phyloP scores from a whole-genome alignment of 2,797 vertebrate genomes.

The Mastacembelus armatus region DNA sequence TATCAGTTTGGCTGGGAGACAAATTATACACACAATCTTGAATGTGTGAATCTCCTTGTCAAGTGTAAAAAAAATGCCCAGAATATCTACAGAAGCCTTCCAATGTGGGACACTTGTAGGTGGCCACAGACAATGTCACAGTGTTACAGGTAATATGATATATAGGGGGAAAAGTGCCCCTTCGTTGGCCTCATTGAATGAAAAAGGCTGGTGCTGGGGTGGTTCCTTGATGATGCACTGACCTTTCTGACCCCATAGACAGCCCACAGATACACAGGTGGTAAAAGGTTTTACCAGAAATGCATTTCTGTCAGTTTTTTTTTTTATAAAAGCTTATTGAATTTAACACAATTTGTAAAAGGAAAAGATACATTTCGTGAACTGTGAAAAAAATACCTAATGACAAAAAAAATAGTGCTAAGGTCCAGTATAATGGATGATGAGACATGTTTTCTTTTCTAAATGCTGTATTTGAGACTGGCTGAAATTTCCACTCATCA shows the following conservation, averaged over 20 bases:
- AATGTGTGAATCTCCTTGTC: conserved; percentile 21
- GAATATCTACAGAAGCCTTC: conserved; percentile 30
- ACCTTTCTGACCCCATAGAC: conserved; percentile 65
- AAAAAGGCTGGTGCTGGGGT: conserved; percentile 48
- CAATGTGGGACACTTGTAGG: conserved; percentile 3
- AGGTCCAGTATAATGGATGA: too few species aligned
- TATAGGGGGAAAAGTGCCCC: conserved; percentile 35
- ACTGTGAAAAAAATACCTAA: background rate
- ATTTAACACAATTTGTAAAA: too few species aligned
- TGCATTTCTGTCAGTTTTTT: too few species aligned
- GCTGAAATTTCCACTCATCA: too few species aligned
- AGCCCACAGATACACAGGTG: conserved; percentile 28
- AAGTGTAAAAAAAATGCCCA: conserved; percentile 36
- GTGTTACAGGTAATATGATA: conserved; percentile 71
- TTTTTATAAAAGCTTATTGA: too few species aligned
- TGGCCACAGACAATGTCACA: conserved; percentile 48
- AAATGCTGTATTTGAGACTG: background rate
- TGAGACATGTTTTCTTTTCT: too few species aligned
- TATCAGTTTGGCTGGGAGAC: conserved; percentile 31
- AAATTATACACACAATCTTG: background rate
- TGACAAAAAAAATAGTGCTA: background rate
- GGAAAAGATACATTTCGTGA: background rate
- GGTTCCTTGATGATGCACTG: conserved; percentile 61
- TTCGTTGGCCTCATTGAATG: conserved; percentile 47
- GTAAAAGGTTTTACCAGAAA: conserved; percentile 30